Evolutionary conservation across 2,113 vertebrate species (phyloP), one percentile per base, ranked within the genome.

Genomic region (Echinops telfairi): DNA sequence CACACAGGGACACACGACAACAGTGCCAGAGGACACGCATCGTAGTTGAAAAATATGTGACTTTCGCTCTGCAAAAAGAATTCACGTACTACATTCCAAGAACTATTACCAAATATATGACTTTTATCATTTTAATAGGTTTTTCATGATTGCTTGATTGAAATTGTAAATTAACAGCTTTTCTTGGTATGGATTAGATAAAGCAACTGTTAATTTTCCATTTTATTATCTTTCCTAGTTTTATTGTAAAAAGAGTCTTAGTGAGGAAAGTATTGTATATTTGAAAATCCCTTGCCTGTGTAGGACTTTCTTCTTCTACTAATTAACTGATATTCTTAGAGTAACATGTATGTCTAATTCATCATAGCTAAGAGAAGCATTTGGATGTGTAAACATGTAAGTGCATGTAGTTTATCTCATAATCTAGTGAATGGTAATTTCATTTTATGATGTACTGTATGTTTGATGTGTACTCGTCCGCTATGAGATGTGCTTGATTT

Each of bases 381-480:
- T 86, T 91, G 66, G 3, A n/a, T 77, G 2, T 77, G 0, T 78
- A 27, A 78, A 25, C 38, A 77, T 77, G 33, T 43, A 40, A 66
- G n/a, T 84, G 12, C 84, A 2, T 73, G 15, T 92, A 73, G 29
- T 84, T 57, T 92, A 19, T 81, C 27, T 93, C 64, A 7, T 87
- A 90, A 83, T 86, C 85, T 86, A 92, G 87, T 87, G 78, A 89
- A 78, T 76, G 88, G 62, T 94, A 70, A 83, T 90, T 89, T 43
- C 0, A 82, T 83, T 93, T 83, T 27, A 1, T 95, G 29, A 4
- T 19, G 88, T 88, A 57, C 91, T 10, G 47, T 53, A 53, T 53
- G 47, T 53, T 53, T 90, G 86, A 19, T 40, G 92, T 92, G 89
- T 86, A 79, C 47, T 80, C 36, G 84, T 95, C 70, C 64, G 94